These are phyloP conservation scores for Meriones psammophilus DNA, from an alignment of 2,797 vertebrate species.

Conservation along the genomic window DNA sequence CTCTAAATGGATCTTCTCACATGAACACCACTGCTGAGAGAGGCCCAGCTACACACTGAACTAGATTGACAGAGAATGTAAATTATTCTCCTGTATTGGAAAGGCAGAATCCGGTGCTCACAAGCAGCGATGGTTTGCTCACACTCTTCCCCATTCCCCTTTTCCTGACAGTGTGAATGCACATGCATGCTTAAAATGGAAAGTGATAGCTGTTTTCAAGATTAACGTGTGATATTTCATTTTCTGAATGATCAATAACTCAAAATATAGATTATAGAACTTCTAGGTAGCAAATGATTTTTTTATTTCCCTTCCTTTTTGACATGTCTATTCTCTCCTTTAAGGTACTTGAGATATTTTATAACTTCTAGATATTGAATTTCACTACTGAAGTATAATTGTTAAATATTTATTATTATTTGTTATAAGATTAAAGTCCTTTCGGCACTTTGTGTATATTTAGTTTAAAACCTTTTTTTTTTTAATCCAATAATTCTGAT, in stretches of 20 bases:
- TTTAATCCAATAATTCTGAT: not conserved
- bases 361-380: not conserved
- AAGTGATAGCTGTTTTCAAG: not conserved
- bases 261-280: not conserved
- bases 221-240: not conserved
- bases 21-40: conserved; percentile 56
- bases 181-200: not conserved
- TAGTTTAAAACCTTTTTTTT: not conserved
- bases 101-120: not conserved
- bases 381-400: not conserved
- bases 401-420: not conserved
- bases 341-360: not conserved
- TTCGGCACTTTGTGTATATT: not conserved
- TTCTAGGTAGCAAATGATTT: conserved; percentile 4
- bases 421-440: not conserved
- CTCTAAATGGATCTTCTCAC: conserved; percentile 66
- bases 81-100: conserved; percentile 32
- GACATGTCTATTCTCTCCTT: not conserved
- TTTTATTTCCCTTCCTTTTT: not conserved
- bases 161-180: not conserved
- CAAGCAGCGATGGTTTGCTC: not conserved
- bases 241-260: not conserved
- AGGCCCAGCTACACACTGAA: conserved; percentile 45
- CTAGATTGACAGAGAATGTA: conserved; percentile 59
- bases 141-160: not conserved